Conservation (phyloP, 2,113 vertebrate genomes). For the Chaenocephalus aceratus region DNA sequence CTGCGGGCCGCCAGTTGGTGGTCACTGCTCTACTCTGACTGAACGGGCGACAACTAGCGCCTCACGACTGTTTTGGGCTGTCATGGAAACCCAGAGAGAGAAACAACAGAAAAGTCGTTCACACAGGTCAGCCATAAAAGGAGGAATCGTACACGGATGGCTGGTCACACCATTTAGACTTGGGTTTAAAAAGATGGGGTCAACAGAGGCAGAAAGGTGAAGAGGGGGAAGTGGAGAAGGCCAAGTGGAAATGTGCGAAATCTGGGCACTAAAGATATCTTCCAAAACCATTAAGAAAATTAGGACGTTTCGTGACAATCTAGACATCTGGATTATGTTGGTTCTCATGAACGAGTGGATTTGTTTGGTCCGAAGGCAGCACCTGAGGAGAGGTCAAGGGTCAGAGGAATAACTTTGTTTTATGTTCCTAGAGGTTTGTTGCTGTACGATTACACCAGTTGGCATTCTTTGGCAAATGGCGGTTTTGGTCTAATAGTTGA, state of each 20-base stretch:
- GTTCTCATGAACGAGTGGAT: background rate
- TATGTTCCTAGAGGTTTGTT: background rate
- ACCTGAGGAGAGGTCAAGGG: background rate
- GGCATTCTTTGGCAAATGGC: no score
- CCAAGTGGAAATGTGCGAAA: no score
- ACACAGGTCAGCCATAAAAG: conserved; percentile 51
- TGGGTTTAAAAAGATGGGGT: background rate
- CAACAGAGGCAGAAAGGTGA: background rate
- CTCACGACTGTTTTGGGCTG: background rate
- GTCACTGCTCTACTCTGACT: conserved; percentile 27
- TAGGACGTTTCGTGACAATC: background rate
- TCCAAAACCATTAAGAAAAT: background rate
- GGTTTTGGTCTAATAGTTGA: background rate
- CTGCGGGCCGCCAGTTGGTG: no score
- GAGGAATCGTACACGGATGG: conserved; percentile 37
- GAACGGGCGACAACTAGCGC: background rate
- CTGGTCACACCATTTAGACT: conserved; percentile 41
- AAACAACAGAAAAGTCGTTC: conserved; percentile 28
- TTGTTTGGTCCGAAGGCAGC: no score
- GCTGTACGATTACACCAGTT: background rate
- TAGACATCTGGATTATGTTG: background rate
- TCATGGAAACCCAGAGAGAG: conserved; percentile 52
- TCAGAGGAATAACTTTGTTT: background rate
- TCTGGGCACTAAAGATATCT: no score
- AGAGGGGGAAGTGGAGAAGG: background rate